These are phyloP conservation scores for Poecilia velifera DNA, from an alignment of 2,797 vertebrate species.

Conservation along the genomic window DNA sequence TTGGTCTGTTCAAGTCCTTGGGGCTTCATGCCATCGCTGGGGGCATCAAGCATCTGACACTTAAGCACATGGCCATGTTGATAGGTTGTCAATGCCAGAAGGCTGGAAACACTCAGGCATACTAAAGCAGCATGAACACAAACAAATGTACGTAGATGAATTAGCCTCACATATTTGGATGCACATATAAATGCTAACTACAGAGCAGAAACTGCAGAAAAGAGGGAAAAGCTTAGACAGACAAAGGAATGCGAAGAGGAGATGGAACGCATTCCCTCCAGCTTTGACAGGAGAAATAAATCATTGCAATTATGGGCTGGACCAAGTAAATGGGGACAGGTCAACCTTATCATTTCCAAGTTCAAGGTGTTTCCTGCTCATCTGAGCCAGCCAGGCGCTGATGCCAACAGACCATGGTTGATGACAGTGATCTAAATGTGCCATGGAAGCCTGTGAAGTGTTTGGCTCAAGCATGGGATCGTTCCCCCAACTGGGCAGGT, in stretches of 20 bases:
- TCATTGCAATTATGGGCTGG: conserved; percentile 76
- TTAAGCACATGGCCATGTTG: conserved; percentile 33
- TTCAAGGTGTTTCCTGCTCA: conserved; percentile 76
- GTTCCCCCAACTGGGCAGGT: conserved; percentile 31
- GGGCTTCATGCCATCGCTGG: conserved; percentile 51
- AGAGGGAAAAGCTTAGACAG: conserved; percentile 21
- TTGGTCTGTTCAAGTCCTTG: conserved; percentile 46
- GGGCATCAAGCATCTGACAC: conserved; percentile 60
- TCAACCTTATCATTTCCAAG: conserved; percentile 74
- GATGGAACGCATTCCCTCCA: conserved; percentile 47
- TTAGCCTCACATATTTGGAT: conserved; percentile 12
- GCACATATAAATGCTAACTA: conserved; percentile 22
- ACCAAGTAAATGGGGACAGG: conserved; percentile 69
- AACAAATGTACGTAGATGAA: conserved; percentile 8
- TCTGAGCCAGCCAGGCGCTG: conserved; percentile 55
- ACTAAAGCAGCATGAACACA: conserved; percentile 25
- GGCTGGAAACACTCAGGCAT: conserved; percentile 12
- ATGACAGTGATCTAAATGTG: conserved; percentile 58
- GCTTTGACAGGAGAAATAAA: conserved; percentile 77
- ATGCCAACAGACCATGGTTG: conserved; percentile 58
- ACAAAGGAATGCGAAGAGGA: conserved; percentile 36
- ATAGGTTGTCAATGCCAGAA: conserved; percentile 35
- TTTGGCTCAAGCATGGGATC: conserved; percentile 37
- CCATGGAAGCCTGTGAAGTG: conserved; percentile 45
- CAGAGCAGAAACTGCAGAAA: conserved; percentile 19